Evolutionary conservation across 2,888 invertebrate genomes (phyloP).

Genomic region (Leptopilina myrica): DNA sequence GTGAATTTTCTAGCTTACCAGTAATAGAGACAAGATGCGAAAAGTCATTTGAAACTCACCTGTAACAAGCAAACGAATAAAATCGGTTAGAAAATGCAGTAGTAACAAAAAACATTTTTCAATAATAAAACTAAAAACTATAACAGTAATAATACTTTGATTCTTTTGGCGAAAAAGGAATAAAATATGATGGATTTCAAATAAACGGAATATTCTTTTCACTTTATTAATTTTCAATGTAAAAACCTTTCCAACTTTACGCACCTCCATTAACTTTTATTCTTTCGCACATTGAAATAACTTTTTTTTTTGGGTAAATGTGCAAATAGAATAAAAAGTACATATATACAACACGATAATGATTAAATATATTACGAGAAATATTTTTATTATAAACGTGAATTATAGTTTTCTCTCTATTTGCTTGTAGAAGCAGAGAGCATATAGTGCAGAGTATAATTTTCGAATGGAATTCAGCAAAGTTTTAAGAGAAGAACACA

Average conservation of each 20-base stretch:
- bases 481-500: neutral
- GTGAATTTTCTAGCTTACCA: slow-evolving; percentile 8
- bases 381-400: neutral
- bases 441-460: neutral
- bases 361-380: neutral
- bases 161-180: neutral
- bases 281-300: neutral
- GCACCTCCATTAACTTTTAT: slow-evolving; percentile 9
- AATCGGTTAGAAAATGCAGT: neutral
- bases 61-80: neutral
- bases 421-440: neutral
- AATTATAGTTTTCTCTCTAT: neutral
- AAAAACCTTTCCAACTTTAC: slow-evolving; percentile 13
- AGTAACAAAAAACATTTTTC: neutral
- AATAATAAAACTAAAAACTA: neutral
- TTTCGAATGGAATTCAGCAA: neutral
- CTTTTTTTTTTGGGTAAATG: neutral
- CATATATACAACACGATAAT: neutral
- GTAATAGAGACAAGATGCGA: neutral
- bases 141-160: neutral
- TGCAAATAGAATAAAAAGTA: neutral
- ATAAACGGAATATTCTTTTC: slow-evolving; percentile 7
- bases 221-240: slow-evolving; percentile 29
- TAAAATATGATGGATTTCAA: neutral
- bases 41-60: slow-evolving; percentile 15